Evolutionary conservation across 2,797 vertebrate genomes (phyloP).

Genomic region (Chloroceryle amazona): DNA sequence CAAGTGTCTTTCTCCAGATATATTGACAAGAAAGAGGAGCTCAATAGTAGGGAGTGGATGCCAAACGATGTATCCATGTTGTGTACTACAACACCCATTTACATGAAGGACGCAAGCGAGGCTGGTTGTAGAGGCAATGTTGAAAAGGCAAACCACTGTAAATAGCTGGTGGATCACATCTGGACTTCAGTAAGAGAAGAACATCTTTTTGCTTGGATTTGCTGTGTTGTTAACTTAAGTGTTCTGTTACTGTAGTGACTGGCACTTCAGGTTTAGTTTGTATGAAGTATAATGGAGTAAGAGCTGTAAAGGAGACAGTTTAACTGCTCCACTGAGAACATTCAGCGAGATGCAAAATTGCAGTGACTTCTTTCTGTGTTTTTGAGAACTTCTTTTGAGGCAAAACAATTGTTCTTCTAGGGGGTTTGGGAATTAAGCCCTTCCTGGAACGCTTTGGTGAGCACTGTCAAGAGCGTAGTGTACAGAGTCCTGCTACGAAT

Average conservation of each 20-base stretch:
- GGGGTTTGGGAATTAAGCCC: constrained; percentile 87
- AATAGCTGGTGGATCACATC: neutral
- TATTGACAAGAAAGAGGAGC: neutral
- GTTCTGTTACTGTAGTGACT: neutral
- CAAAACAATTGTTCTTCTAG: constrained; percentile 61
- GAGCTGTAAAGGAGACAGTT: neutral
- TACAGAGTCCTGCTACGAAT: constrained; percentile 74
- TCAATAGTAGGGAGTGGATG: neutral
- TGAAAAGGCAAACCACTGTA: neutral
- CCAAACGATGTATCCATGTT: neutral
- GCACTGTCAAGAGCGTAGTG: constrained; percentile 85
- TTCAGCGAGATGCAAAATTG: neutral
- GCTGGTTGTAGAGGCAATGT: neutral
- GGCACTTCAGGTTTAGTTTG: neutral
- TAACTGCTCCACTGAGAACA: neutral
- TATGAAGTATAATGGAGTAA: neutral
- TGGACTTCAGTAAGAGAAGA: neutral
- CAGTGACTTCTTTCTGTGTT: neutral
- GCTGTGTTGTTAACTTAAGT: neutral
- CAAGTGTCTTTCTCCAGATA: neutral
- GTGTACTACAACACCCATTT: neutral
- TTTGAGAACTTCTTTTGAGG: neutral
- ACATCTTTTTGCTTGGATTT: neutral
- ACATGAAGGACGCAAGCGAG: neutral
- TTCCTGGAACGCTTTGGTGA: constrained; percentile 95